Conservation (phyloP, 2,797 vertebrate species). For the Anomalospiza imberbis region DNA sequence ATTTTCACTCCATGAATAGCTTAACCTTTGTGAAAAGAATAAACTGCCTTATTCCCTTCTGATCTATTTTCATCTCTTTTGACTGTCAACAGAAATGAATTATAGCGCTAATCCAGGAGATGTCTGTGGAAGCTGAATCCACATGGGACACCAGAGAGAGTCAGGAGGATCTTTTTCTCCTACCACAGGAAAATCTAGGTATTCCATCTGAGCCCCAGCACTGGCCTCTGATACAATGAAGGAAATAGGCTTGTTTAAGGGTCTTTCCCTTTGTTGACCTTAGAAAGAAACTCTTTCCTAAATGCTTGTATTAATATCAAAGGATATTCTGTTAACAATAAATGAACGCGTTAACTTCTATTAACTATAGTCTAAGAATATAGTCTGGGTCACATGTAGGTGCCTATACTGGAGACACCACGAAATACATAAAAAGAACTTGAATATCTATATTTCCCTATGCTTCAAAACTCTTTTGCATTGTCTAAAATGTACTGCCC, state of each 20-base stretch:
- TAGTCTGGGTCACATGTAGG: not conserved
- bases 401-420: not conserved
- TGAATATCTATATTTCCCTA: not conserved
- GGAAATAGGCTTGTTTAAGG: not conserved
- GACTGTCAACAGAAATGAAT: not conserved
- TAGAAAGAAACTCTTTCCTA: not conserved
- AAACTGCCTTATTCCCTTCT: not conserved
- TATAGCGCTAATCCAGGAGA: not conserved
- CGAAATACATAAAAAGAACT: not conserved
- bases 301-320: not conserved
- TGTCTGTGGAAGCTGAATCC: not conserved
- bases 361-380: not conserved
- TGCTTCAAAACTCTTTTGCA: not conserved
- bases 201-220: not conserved
- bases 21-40: not conserved
- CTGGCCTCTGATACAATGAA: not conserved
- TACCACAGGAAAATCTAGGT: not conserved
- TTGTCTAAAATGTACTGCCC: not conserved
- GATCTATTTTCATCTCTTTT: not conserved
- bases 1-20: not conserved
- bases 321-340: not conserved
- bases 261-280: not conserved
- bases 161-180: not conserved
- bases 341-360: not conserved
- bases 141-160: not conserved